Evolutionary conservation across 2,888 invertebrate genomes (phyloP), one percentile per base, ranked within the genome.

Genomic region (Alitta virens): DNA sequence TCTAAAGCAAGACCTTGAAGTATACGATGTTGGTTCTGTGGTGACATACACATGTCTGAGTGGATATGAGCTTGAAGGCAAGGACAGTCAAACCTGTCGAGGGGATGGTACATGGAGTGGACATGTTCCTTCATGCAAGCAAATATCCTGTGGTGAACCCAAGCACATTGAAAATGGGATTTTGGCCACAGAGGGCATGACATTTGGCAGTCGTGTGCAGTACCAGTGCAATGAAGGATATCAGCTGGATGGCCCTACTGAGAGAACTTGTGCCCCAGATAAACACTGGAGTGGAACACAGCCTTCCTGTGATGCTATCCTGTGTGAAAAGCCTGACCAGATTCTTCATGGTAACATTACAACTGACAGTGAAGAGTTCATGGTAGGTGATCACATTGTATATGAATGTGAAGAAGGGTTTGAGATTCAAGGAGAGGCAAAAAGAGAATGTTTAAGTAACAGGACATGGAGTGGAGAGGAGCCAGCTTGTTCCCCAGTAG

Each of bases 81-180:
- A 68, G 43, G 24, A 49, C 40, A 68, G 63, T 12, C 25, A 75
- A n/a, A 70, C 70, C 9, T 80, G 80, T 61, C 65, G 74, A 16
- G 74, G 72, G 21, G 72, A 70, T n/a, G 78, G 76, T n/a, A 65
- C 66, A 0, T 82, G 81, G 82, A 72, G 74, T 49, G 72, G 73
- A 5, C 69, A 67, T 14, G 51, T 69, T n/a, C 77, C 77, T 7
- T 58, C 55, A 14, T 69, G 69, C 54, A 62, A 64, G 16, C 63
- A 67, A 7, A 67, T 72, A 21, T 52, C 52, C 16, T 77, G 77
- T 38, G 14, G 40, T 9, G n/a, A 27, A 12, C 69, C 69, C 3
- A 27, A 40, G 33, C 18, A 26, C 7, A 60, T 64, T 3, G 18
- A 50, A 2, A 25, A 68, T 50, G 65, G 65, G 1, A 55, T 27